Percentiles rank a stretch among this genome's conserved stretches.
phyloP scores from a whole-genome alignment of 2,113 vertebrate species.

The Lepisosteus osseus region DNA sequence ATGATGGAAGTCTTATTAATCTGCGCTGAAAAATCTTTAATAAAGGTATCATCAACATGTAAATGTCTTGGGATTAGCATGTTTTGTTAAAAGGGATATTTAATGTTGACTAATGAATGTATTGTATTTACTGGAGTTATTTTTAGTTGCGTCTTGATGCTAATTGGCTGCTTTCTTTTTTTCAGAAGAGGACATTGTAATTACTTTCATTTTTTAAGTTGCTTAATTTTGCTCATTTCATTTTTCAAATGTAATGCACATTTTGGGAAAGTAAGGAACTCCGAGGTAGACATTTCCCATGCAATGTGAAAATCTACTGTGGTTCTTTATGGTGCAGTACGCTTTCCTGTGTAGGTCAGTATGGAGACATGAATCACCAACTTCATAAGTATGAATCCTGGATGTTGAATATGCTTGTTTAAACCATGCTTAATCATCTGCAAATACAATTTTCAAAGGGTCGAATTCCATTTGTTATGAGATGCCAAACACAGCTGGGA shows the following conservation, averaged over 20 bases:
- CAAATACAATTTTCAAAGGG: too few relatives aligned
- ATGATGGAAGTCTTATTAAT: constrained; percentile 68
- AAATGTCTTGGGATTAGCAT: constrained; percentile 66
- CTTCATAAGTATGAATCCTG: too few relatives aligned
- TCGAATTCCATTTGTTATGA: too few relatives aligned
- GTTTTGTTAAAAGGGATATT: constrained; percentile 70
- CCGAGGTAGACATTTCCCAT: too few relatives aligned
- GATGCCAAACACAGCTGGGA: too few relatives aligned
- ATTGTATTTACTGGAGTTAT: constrained; percentile 72
- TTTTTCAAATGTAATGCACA: constrained; percentile 28
- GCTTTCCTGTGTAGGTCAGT: too few relatives aligned
- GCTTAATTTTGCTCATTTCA: constrained; percentile 52
- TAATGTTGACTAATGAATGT: constrained; percentile 69
- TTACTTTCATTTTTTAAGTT: constrained; percentile 54
- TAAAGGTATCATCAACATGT: constrained; percentile 69
- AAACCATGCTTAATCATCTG: too few relatives aligned
- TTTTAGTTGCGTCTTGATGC: constrained; percentile 63
- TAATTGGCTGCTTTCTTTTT: constrained; percentile 69
- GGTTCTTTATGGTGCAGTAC: too few relatives aligned
- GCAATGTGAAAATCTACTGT: too few relatives aligned
- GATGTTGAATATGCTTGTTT: too few relatives aligned
- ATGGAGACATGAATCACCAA: too few relatives aligned
- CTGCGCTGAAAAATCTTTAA: constrained; percentile 66
- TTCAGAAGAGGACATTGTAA: constrained; percentile 66
- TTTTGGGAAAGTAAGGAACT: too few relatives aligned